phyloP scores from a whole-genome alignment of 2,888 invertebrate genomes.

The Cheiracanthium punctorium region DNA sequence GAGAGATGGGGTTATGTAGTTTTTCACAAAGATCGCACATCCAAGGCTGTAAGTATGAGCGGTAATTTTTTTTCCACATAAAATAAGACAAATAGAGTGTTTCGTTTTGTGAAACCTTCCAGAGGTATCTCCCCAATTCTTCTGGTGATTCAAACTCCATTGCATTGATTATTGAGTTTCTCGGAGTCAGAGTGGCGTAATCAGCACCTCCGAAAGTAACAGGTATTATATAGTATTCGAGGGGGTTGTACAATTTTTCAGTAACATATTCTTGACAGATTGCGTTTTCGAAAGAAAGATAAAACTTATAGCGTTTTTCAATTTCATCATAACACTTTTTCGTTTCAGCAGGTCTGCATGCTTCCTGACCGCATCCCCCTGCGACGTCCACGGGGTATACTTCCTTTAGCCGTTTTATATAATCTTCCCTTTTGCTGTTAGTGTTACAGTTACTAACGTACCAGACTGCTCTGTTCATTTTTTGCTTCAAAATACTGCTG shows the following conservation, averaged over 20 bases:
- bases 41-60: slow-evolving; percentile 59
- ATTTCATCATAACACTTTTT: slow-evolving; percentile 75
- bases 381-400: slow-evolving; percentile 61
- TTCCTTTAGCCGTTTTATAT: slow-evolving; percentile 42
- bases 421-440: slow-evolving; percentile 61
- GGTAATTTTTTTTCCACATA: slow-evolving; percentile 49
- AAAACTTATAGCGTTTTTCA: slow-evolving; percentile 71
- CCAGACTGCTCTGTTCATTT: slow-evolving; percentile 58
- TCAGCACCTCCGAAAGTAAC: slow-evolving; percentile 74
- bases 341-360: slow-evolving; percentile 70
- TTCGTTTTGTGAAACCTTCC: slow-evolving; percentile 34
- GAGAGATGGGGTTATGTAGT: slow-evolving; percentile 16
- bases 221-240: slow-evolving; percentile 73
- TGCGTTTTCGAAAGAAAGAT: slow-evolving; percentile 64
- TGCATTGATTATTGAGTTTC: slow-evolving; percentile 74
- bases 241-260: slow-evolving; percentile 73
- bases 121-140: slow-evolving; percentile 55
- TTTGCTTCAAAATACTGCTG: background rate
- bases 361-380: slow-evolving; percentile 52
- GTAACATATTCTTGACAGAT: slow-evolving; percentile 74
- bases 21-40: slow-evolving; percentile 66
- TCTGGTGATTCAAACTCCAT: slow-evolving; percentile 58
- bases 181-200: slow-evolving; percentile 73
- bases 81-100: slow-evolving; percentile 51
- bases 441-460: slow-evolving; percentile 62